Evolutionary conservation across 2,888 invertebrate genomes (phyloP), one percentile per base, ranked within the genome.

Genomic region (Pedicia rivosa): DNA sequence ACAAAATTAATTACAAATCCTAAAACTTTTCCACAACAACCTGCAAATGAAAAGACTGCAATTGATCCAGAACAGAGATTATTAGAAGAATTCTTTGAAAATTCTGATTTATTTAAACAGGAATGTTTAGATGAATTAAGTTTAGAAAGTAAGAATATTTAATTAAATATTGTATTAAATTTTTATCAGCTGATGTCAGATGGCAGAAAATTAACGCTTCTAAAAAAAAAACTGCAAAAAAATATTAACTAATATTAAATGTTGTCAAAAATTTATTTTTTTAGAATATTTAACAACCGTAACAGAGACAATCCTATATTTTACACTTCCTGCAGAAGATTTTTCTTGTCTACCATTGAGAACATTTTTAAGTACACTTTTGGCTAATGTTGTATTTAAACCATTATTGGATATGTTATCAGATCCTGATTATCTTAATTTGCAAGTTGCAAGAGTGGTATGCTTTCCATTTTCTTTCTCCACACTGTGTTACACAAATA

Each of bases 391-490:
- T 32, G 28, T 47, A 2, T 36, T 43, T n/a, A 48, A 48, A 40
- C 43, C 46, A 5, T 26, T 45, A 3, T 35, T 46, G 5, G 42
- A 45, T 16, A 41, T 45, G 38, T 7, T 48, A 8, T 42, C 47
- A 2, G 48, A 48, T 40, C 46, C 48, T 5, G 48, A 48, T 40
- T 46, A 46, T 40, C 34, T 48, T 8, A 48, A 48, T 44, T 37
- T 47, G 24, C 45, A 46, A 45, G 44, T 46, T 20, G 47, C 47
- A 12, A 40, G 42, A 43, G 26, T 43, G 39, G 45, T 44, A 36
- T 30, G 30, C 16, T 4, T 8, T 8, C 13, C 2, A 15, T 5
- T 28, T n/a, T 22, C 20, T 36, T 27, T 9, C 13, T 12, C 31
- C 31, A 9, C n/a, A n/a, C n/a, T n/a, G n/a, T n/a, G n/a, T n/a